phyloP scores from a whole-genome alignment of 2,797 vertebrate genomes.

The Pelobates cultripes region DNA sequence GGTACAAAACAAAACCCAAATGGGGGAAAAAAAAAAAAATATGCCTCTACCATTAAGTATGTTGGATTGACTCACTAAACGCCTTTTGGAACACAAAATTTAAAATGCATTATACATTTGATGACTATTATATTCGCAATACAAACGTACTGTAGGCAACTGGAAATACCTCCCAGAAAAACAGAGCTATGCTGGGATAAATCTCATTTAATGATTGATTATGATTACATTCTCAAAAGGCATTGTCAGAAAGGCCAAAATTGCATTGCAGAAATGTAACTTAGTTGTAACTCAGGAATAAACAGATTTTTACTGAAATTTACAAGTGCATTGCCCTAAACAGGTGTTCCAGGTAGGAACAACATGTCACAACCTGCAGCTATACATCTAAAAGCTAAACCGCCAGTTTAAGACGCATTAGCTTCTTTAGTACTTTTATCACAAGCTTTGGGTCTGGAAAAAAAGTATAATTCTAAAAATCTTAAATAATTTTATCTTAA shows the following conservation, averaged over 20 bases:
- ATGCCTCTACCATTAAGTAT: too few relatives aligned
- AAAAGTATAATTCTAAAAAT: neutral
- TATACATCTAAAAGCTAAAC: neutral
- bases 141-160: neutral
- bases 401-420: neutral
- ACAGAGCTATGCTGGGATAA: neutral
- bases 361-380: constrained; percentile 4
- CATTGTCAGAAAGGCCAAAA: neutral
- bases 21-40: too few relatives aligned
- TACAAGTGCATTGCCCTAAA: neutral
- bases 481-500: neutral
- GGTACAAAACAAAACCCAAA: too few relatives aligned
- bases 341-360: neutral
- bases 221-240: neutral
- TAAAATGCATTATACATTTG: too few relatives aligned
- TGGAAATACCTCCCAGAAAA: neutral
- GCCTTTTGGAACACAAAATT: too few relatives aligned
- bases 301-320: neutral
- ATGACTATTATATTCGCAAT: neutral
- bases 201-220: neutral
- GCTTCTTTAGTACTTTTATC: neutral
- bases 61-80: too few relatives aligned
- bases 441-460: neutral
- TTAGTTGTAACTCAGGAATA: neutral
- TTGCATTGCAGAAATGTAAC: neutral